Evolutionary conservation across 2,888 invertebrate genomes (phyloP), one percentile per base, ranked within the genome.

Genomic region (Clusia tigrina): DNA sequence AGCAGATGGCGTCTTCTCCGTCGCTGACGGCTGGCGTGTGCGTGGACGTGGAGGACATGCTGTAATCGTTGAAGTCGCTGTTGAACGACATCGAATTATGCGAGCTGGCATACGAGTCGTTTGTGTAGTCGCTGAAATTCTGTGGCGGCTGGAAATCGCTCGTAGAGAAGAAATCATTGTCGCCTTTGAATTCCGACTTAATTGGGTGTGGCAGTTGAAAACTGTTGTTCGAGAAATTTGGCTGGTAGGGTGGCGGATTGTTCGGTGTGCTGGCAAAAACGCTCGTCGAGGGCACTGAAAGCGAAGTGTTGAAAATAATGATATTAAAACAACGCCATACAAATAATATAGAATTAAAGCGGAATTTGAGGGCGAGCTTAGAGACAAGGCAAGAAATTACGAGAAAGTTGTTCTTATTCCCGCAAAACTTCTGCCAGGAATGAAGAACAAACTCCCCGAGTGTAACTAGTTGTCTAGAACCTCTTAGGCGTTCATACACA

Each of bases 151-250:
- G 54, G 38, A 65, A 67, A 61, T 71, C 69, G 53, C 61, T 57
- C n/a, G 69, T 56, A 20, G 56, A 60, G 63, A 65, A 70, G 59
- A 67, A 68, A 56, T 71, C 70, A 1, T 66, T 65, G 61, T 79
- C 78, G 52, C 76, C 63, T 67, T 79, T 79, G 1, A 79, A 70
- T 64, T 69, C 78, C 2, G 64, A 70, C 65, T 80, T 79, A 74
- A 65, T 67, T 65, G 63, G n/a, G 62, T 60, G 64, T 15, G 65
- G 65, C 22, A 62, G 18, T 46, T 38, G 59, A 37, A 60, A 60
- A 26, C 20, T 48, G 20, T 65, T 18, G 58, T 48, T 62, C 55
- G 59, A 12, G 18, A 5, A 3, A 9, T 5, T 38, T n/a, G 42
- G 3, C n/a, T 6, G 9, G 20, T 2, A 48, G 32, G 6, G 12